phyloP scores from a whole-genome alignment of 2,797 vertebrate genomes.

The Alca torda region DNA sequence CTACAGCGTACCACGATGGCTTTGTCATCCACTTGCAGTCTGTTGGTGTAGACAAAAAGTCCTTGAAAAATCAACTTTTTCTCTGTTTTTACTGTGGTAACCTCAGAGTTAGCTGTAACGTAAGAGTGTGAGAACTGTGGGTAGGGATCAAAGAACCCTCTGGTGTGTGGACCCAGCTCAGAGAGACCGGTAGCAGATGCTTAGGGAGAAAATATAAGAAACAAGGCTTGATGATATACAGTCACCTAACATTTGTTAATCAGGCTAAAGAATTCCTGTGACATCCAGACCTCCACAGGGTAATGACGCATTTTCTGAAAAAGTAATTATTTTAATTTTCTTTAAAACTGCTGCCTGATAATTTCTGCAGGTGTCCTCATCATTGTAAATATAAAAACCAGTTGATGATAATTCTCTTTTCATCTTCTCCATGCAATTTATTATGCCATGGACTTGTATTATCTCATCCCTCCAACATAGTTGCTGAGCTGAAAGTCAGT shows the following conservation, averaged over 20 bases:
- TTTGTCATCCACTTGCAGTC: neutral
- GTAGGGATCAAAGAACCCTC: neutral
- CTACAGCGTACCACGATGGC: neutral
- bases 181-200: neutral
- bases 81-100: neutral
- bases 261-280: neutral
- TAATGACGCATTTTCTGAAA: neutral
- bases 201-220: neutral
- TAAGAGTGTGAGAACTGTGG: neutral
- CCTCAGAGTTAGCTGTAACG: neutral
- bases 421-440: neutral
- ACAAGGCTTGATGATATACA: neutral
- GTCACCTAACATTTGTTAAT: neutral
- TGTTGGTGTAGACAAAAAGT: neutral
- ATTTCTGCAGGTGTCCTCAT: neutral
- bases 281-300: neutral
- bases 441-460: neutral
- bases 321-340: neutral
- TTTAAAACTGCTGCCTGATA: neutral
- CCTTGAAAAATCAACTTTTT: neutral
- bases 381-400: neutral
- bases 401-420: neutral
- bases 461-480: neutral
- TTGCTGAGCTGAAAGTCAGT: neutral
- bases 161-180: neutral